Conservation (phyloP, 2,797 vertebrate genomes). For the Aldrovandia affinis region DNA sequence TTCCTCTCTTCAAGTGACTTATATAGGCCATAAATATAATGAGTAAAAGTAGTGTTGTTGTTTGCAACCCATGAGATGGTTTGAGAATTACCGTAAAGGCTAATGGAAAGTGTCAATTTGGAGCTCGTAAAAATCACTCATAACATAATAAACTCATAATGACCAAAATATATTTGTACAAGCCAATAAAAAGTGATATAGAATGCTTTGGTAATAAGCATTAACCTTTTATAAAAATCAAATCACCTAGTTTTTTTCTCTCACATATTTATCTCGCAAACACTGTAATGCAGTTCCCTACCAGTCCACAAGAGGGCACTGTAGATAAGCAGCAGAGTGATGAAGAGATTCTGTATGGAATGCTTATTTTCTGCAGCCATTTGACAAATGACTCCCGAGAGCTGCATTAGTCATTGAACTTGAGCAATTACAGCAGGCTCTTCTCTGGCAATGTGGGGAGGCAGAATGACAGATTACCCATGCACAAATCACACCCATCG, state of each 20-base stretch:
- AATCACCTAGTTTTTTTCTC: too few relatives aligned
- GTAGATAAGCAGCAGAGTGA: slow-evolving; percentile 1
- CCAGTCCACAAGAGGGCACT: slow-evolving; percentile 19
- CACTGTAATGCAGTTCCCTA: slow-evolving; percentile 5
- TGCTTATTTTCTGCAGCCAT: background rate
- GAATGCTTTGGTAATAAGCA: background rate
- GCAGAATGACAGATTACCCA: slow-evolving; percentile 22
- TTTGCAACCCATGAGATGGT: background rate
- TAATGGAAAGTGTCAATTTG: background rate
- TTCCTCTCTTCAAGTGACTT: background rate
- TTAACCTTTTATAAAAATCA: background rate
- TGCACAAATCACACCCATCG: slow-evolving; percentile 7
- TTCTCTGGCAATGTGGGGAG: background rate
- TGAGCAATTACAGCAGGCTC: slow-evolving; percentile 11
- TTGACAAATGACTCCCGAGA: slow-evolving; percentile 15
- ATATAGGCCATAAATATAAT: background rate
- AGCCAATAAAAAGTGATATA: background rate
- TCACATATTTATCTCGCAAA: background rate
- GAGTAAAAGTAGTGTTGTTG: background rate
- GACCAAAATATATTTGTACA: background rate
- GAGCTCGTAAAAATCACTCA: background rate
- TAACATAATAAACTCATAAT: background rate
- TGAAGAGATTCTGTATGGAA: background rate
- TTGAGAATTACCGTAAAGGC: background rate
- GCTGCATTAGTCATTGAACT: slow-evolving; percentile 24